phyloP scores from a whole-genome alignment of 2,797 vertebrate species.

The Alectoris magna region DNA sequence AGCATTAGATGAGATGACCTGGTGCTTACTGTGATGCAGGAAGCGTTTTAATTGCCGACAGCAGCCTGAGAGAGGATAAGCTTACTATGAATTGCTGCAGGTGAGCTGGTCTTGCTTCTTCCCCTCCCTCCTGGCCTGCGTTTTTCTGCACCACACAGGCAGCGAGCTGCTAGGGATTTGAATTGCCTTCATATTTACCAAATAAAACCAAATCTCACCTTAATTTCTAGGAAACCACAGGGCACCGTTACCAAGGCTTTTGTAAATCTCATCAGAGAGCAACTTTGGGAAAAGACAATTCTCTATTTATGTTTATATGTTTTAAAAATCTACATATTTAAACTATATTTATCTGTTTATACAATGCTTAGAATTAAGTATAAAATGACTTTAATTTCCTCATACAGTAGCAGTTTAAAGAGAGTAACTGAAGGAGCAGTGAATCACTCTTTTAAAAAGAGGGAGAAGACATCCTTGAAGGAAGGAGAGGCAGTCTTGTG shows the following conservation, averaged over 20 bases:
- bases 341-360: neutral
- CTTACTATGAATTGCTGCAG: neutral
- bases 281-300: neutral
- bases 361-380: neutral
- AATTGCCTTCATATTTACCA: neutral
- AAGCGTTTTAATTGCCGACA: neutral
- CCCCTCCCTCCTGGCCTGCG: accelerated
- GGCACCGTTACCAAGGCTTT: neutral
- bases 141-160: neutral
- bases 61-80: neutral
- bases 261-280: neutral
- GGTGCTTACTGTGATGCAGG: neutral
- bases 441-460: neutral
- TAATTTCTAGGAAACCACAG: neutral
- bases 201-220: neutral
- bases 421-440: neutral
- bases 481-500: neutral
- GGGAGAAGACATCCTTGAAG: neutral
- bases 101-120: accelerated
- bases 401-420: neutral
- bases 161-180: neutral
- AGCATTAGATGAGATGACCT: accelerated
- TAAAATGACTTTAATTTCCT: neutral
- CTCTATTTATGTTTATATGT: neutral
- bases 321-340: neutral